A percentile compares a stretch with the other conserved stretches of the same genome.
Conservation (phyloP, 1,140 invertebrate species). For the Scylla paramamosain region DNA sequence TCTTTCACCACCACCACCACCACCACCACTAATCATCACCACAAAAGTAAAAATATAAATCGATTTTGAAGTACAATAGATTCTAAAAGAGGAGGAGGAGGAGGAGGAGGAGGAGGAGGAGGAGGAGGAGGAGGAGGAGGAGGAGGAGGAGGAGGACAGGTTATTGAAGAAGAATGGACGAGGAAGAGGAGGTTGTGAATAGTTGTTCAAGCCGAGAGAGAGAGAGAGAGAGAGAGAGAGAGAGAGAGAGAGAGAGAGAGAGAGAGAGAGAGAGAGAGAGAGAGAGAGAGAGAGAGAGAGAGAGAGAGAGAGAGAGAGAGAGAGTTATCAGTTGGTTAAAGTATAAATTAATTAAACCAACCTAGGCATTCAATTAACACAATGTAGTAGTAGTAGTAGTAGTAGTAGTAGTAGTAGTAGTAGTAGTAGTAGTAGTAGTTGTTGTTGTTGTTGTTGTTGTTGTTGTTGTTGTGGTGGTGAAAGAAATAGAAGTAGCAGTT, state of each 20-base stretch:
- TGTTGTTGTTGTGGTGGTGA: background rate
- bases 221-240: conserved; percentile 41
- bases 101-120: background rate
- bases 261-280: conserved; percentile 37
- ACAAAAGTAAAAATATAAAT: background rate
- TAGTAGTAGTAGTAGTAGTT: background rate
- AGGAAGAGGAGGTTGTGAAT: background rate
- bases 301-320: conserved; percentile 37
- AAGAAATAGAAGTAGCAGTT: background rate
- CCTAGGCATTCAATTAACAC: no score
- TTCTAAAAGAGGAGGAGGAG: background rate
- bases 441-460: background rate
- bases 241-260: conserved; percentile 41
- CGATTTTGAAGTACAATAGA: background rate
- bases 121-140: background rate
- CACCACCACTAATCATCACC: conserved; percentile 7
- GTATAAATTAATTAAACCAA: no score
- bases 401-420: conserved; percentile 16
- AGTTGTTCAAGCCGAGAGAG: background rate
- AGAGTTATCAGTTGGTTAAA: no score
- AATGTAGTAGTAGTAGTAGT: conserved; percentile 30
- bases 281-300: conserved; percentile 33
- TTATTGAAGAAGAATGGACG: background rate
- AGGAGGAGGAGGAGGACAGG: background rate
- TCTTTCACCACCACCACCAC: background rate